These are phyloP conservation scores for Dasyornis broadbenti DNA, from an alignment of 2,113 vertebrate genomes.

Conservation along the genomic window DNA sequence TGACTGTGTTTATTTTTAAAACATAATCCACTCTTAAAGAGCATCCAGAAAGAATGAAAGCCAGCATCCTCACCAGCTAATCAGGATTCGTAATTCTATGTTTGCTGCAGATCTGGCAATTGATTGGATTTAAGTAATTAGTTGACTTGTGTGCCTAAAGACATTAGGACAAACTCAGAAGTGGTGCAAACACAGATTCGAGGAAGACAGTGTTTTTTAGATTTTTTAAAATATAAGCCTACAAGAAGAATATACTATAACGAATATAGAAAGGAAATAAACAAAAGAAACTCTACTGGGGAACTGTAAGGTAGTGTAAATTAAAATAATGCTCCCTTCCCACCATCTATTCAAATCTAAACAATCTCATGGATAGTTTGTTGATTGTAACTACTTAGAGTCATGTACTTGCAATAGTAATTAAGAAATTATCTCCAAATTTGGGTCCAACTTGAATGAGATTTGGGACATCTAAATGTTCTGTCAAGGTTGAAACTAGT, in stretches of 20 bases:
- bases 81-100: background rate
- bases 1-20: conserved; percentile 5
- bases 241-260: background rate
- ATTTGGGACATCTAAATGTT: background rate
- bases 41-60: background rate
- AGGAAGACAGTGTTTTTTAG: background rate
- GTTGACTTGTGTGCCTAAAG: background rate
- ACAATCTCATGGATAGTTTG: background rate
- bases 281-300: background rate
- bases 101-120: background rate
- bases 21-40: background rate
- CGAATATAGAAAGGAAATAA: background rate
- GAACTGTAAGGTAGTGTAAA: background rate
- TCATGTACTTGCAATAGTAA: background rate
- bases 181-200: background rate
- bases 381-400: background rate
- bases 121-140: background rate
- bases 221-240: background rate
- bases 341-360: background rate
- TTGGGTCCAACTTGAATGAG: background rate
- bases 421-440: background rate
- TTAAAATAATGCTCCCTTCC: background rate
- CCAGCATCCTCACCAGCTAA: background rate
- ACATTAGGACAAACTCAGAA: background rate
- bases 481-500: background rate